Evolutionary conservation across 2,113 vertebrate species (phyloP), one percentile per base, ranked within the genome.

Genomic region (Bostrychus sinensis): DNA sequence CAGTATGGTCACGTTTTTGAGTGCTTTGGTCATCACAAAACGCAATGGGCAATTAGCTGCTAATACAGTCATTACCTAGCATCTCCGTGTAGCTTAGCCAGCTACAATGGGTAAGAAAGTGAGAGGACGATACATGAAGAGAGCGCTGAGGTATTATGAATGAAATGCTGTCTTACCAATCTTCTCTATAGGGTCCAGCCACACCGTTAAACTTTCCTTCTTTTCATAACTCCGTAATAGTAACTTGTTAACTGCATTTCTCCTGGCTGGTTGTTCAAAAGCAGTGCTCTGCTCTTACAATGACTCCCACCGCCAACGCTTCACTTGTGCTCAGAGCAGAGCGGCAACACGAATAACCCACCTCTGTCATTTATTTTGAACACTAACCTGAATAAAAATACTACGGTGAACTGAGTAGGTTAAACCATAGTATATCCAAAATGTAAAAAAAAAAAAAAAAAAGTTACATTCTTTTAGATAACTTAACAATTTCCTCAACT

Each of bases 81-180:
- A 41, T 77, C 61, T 67, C 56, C 26, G 28, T 3, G 32, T 46
- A 25, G 56, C 75, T 57, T 65, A 73, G 64, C 70, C 22, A 39
- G 30, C 46, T 34, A 22, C 22, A 55, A 25, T 19, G 43, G 14
- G 34, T 9, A 12, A 51, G 30, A 53, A 66, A 65, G 28, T 3
- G 50, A 26, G 2, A n/a, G n/a, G n/a, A 39, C 32, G 25, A 57
- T 77, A 28, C 23, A 19, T 5, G 25, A 32, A 32, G 30, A 32
- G 8, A n/a, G n/a, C 14, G 14, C 48, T 28, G 25, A 10, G 14
- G 14, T 51, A n/a, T 51, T 51, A 30, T 2, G 5, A 13, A 8
- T 36, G 1, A 60, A 56, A 77, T 25, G 22, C 32, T 55, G 51
- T 57, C 4, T 70, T 79, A 89, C 87, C 78, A 30, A 10, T 13